Evolutionary conservation across 2,888 invertebrate species (phyloP).

Genomic region (Cerastis leucographa): DNA sequence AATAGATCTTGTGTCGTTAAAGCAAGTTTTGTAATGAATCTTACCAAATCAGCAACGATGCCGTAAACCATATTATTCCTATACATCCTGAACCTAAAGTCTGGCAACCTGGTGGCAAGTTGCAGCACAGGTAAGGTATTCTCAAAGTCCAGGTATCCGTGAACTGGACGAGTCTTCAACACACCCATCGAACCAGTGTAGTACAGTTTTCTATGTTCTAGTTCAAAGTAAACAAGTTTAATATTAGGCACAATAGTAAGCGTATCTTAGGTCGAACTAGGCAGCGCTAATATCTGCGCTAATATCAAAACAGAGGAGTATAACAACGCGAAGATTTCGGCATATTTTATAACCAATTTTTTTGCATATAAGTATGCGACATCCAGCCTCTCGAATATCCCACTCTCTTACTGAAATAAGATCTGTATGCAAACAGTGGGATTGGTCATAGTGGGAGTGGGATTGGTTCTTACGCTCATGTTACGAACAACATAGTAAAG

Average conservation of each 20-base stretch:
- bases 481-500: background rate
- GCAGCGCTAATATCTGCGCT: no score
- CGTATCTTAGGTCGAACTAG: background rate
- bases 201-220: conserved; percentile 79
- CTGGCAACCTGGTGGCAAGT: conserved; percentile 91
- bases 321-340: background rate
- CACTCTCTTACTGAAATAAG: background rate
- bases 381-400: background rate
- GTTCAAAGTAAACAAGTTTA: background rate
- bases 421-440: background rate
- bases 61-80: conserved; percentile 92
- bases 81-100: conserved; percentile 92
- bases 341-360: no score
- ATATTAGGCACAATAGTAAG: background rate
- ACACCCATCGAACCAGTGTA: conserved; percentile 81
- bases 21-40: conserved; percentile 47
- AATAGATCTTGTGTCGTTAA: background rate
- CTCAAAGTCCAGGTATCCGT: conserved; percentile 83
- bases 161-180: conserved; percentile 64
- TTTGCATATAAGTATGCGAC: background rate
- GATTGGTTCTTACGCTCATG: background rate
- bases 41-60: conserved; percentile 91
- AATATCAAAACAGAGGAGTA: background rate
- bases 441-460: background rate
- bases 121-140: conserved; percentile 92